Evolutionary conservation across 2,888 invertebrate genomes (phyloP).

Genomic region (Tenthredo livida): DNA sequence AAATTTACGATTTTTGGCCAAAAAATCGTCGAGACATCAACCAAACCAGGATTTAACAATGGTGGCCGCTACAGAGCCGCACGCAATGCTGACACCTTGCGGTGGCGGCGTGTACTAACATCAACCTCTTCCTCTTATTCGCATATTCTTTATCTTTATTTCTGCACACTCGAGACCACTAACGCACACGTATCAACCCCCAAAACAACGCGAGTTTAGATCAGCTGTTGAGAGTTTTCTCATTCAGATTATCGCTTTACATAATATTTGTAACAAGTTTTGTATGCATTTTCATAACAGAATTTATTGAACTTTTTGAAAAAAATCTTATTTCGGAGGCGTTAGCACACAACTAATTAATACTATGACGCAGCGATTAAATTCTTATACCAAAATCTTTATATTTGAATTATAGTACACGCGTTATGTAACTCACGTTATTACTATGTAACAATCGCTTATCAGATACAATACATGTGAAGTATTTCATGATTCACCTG

Average conservation of each 20-base stretch:
- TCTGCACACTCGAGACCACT: slow-evolving; percentile 11
- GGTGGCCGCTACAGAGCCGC: slow-evolving; percentile 72
- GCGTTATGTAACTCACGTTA: neutral
- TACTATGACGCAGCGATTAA: slow-evolving; percentile 2
- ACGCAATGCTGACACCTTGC: slow-evolving; percentile 70
- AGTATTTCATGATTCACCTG: neutral
- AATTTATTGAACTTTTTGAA: neutral
- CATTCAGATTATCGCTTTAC: neutral
- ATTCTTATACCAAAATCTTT: neutral
- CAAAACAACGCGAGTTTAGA: neutral
- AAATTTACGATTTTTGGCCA: slow-evolving; percentile 70
- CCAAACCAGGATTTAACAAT: slow-evolving; percentile 76
- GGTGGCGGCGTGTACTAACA: slow-evolving; percentile 66
- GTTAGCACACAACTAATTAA: neutral
- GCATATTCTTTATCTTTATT: slow-evolving; percentile 24
- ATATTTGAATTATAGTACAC: neutral
- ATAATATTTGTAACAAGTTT: no score
- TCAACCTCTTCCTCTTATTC: slow-evolving; percentile 50
- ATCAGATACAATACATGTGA: neutral
- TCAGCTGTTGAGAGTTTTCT: neutral
- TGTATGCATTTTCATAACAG: neutral
- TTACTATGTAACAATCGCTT: neutral
- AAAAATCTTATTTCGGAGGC: neutral
- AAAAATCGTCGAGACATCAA: slow-evolving; percentile 74
- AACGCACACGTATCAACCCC: slow-evolving; percentile 2